These are phyloP conservation scores for Phaetusa simplex DNA, from an alignment of 2,113 vertebrate genomes.

Conservation along the genomic window DNA sequence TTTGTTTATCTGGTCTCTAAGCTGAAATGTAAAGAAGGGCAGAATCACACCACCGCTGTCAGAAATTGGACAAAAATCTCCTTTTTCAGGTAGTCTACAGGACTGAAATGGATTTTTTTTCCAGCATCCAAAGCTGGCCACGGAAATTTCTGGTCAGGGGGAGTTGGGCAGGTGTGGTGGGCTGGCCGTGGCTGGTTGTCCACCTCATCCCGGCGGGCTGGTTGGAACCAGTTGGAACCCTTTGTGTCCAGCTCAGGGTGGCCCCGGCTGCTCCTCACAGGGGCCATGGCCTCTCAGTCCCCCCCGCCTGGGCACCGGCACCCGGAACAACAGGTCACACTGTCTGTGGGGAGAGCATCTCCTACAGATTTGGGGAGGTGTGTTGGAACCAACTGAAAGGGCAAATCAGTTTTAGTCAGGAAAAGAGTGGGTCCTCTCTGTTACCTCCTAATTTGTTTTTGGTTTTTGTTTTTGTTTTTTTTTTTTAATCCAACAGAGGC, in stretches of 20 bases:
- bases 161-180: neutral
- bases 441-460: neutral
- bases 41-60: neutral
- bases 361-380: neutral
- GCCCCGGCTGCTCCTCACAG: neutral
- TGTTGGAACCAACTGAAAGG: neutral
- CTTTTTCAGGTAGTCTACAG: neutral
- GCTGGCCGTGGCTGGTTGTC: neutral
- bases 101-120: neutral
- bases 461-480: neutral
- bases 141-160: neutral
- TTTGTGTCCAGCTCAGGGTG: fast-evolving
- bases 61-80: neutral
- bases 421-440: neutral
- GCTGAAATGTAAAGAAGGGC: neutral
- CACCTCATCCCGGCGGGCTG: fast-evolving
- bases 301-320: neutral
- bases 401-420: neutral
- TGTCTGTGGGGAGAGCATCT: neutral
- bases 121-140: neutral
- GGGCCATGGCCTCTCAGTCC: neutral
- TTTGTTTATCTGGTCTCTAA: neutral
- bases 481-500: fast-evolving
- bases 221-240: fast-evolving
- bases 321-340: too few relatives aligned